These are phyloP conservation scores for Eristalis tenax DNA, from an alignment of 2,888 invertebrate genomes.

Conservation along the genomic window DNA sequence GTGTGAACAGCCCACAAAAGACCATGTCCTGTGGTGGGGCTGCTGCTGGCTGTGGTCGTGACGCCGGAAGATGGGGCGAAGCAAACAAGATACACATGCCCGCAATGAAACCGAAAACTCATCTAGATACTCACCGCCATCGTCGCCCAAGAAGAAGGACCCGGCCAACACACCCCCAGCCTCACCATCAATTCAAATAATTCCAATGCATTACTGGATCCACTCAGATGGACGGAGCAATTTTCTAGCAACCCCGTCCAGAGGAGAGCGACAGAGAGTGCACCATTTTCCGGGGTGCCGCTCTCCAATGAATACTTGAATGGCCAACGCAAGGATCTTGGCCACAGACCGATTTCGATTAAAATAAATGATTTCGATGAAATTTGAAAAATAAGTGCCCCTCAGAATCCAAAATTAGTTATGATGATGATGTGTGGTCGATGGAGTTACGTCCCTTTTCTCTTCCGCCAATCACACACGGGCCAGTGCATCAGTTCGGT, in stretches of 20 bases:
- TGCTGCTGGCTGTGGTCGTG: background rate
- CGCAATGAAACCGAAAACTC: constrained; percentile 6
- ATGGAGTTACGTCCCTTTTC: no score
- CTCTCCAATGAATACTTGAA: constrained; percentile 28
- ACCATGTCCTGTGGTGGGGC: background rate
- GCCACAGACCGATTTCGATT: constrained; percentile 37
- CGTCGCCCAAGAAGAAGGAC: background rate
- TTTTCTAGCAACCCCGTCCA: constrained; percentile 19
- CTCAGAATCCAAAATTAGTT: constrained; percentile 46
- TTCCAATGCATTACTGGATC: constrained; percentile 48
- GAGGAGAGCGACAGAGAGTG: background rate
- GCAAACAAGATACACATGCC: background rate
- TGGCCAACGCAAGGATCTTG: background rate
- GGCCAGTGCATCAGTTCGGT: background rate
- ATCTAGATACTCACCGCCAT: background rate
- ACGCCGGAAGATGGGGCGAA: background rate
- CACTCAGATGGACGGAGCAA: constrained; percentile 41
- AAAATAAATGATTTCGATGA: constrained; percentile 41
- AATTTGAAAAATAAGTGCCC: constrained; percentile 25
- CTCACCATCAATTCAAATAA: constrained; percentile 44
- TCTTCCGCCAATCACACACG: background rate
- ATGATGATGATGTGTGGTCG: constrained; percentile 1
- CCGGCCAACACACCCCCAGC: background rate
- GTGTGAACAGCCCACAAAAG: constrained; percentile 12
- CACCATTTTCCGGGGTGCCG: constrained; percentile 18